Conservation (phyloP, 1,140 invertebrate genomes). For the Centruroides vittatus region DNA sequence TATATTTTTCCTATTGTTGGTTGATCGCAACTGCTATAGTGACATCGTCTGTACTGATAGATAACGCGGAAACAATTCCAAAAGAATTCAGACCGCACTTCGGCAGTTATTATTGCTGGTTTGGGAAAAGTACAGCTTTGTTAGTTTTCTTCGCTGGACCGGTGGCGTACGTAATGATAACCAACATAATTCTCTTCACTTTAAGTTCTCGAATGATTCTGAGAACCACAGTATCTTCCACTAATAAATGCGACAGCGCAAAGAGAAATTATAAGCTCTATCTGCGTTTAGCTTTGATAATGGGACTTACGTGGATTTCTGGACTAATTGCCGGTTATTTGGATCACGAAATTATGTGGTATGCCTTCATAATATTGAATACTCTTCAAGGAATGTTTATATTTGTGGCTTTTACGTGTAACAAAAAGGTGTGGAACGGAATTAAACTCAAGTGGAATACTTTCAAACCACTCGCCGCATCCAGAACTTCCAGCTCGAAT, state of each 20-base stretch:
- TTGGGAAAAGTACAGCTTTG: conserved; percentile 34
- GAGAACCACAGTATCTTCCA: conserved; percentile 26
- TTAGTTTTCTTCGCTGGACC: conserved; percentile 40
- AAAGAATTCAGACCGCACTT: conserved; percentile 31
- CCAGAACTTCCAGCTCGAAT: too few species aligned
- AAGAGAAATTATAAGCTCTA: conserved; percentile 38
- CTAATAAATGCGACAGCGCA: conserved; percentile 15
- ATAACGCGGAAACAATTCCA: conserved; percentile 28
- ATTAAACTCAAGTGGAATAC: too few species aligned
- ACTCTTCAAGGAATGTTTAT: conserved; percentile 43
- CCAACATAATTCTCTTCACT: conserved; percentile 38
- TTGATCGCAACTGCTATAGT: too few species aligned
- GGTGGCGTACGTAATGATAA: conserved; percentile 31
- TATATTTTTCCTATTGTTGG: conserved; percentile 41
- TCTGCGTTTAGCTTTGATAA: conserved; percentile 33
- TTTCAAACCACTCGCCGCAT: too few species aligned
- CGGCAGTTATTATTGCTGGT: conserved; percentile 37
- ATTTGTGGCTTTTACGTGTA: conserved; percentile 40
- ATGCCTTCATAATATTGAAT: conserved; percentile 40
- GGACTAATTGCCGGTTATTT: conserved; percentile 31
- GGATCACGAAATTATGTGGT: conserved; percentile 26
- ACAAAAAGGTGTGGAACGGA: conserved; percentile 3
- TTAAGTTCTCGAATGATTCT: conserved; percentile 34
- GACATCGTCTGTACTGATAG: conserved; percentile 30
- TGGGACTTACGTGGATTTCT: conserved; percentile 38